Evolutionary conservation across 2,113 vertebrate species (phyloP).

Genomic region (Cheirogaleus medius): DNA sequence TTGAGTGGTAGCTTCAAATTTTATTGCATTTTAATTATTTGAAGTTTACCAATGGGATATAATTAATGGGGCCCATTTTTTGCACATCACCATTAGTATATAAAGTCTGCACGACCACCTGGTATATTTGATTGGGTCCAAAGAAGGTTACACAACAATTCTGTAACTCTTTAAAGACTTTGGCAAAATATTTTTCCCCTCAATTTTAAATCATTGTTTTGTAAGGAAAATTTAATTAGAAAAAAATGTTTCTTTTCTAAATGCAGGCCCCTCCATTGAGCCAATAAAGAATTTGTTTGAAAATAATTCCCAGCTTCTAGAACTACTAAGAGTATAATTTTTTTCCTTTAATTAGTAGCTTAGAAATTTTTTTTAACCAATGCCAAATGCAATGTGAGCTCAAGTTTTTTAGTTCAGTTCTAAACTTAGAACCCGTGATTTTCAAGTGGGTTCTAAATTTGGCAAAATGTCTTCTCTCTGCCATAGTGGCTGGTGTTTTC

Average conservation of each 20-base stretch:
- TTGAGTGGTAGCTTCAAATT: neutral
- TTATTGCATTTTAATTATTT: conserved; percentile 2
- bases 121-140: neutral
- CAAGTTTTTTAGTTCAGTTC: conserved; percentile 75
- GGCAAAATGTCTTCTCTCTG: conserved; percentile 65
- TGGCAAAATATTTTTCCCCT: neutral
- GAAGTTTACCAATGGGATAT: neutral
- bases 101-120: neutral
- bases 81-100: neutral
- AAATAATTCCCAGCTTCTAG: conserved; percentile 70
- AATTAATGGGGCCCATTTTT: neutral
- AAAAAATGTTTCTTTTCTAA: conserved; percentile 52
- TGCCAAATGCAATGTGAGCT: conserved; percentile 74
- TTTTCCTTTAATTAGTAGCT: conserved; percentile 75
- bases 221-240: conserved; percentile 65
- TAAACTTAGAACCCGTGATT: conserved; percentile 79
- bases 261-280: conserved; percentile 41
- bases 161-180: conserved; percentile 26
- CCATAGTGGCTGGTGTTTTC: conserved; percentile 55
- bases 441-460: conserved; percentile 78
- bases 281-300: conserved; percentile 74
- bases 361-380: conserved; percentile 53
- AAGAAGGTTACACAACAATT: conserved; percentile 10
- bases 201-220: conserved; percentile 70
- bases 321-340: conserved; percentile 60